Base-by-base conservation (phyloP, 1,140 invertebrate species). In the Charaxes varanes region DNA sequence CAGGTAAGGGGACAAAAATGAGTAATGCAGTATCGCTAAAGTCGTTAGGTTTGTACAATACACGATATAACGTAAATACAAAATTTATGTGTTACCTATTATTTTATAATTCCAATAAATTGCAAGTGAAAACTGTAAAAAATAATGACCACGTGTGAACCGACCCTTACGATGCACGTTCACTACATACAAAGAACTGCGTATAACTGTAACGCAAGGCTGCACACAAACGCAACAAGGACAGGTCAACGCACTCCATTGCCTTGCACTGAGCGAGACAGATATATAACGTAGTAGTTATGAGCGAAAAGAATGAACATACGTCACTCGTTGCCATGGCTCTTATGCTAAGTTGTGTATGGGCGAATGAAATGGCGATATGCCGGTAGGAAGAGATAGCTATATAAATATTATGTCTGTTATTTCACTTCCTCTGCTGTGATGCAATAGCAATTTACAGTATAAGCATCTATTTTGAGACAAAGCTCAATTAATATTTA, bases 331-430 rank as follows among this genome's bases (percentile, higher is more conserved):
- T 40, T 63, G 67, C 63, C 45, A 56, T 61, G 32, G 33, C 55
- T 49, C 38, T 57, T 65, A 63, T 40, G 64, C 46, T 40, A 47
- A 54, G 46, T 51, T 42, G 53, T 15, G 36, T 31, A 55, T 43
- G 76, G 62, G 71, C 47, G 73, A 82, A 42, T 53, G 52, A 62
- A 70, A 78, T 58, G 53, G 62, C 45, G 50, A 26, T 57, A 70
- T 61, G 41, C 42, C 42, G 72, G 28, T 40, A 41, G 60, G 63
- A 65, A 65, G 73, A 57, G 78, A 78, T 42, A 37, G 67, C 56
- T 77, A 66, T 79, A 74, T 66, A 79, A 78, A 80, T 82, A 82
- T 82, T 82, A 78, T 80, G 73, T 68, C 71, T 82, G 71, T 82
- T 78, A 80, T 78, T 78, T 80, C 74, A 82, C 66, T 82, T 82